Evolutionary conservation across 2,888 invertebrate genomes (phyloP).

Genomic region (Chloromyia formosa): DNA sequence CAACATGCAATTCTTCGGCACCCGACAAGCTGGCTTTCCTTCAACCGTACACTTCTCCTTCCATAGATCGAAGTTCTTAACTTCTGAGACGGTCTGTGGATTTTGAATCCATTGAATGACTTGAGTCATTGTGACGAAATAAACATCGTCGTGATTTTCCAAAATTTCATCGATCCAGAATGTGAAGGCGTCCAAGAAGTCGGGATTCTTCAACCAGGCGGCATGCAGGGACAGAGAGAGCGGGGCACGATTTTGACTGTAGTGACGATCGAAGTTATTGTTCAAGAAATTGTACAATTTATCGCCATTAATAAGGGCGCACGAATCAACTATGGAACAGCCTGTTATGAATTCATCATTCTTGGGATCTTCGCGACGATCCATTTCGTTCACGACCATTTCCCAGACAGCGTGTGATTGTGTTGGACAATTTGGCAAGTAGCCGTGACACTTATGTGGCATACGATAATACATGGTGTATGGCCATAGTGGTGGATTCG

Average conservation of each 20-base stretch:
- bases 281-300: conserved; percentile 94
- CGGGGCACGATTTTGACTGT: conserved; percentile 89
- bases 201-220: conserved; percentile 92
- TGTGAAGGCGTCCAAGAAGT: conserved; percentile 89
- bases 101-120: conserved; percentile 96
- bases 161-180: conserved; percentile 93
- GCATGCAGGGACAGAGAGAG: conserved; percentile 92
- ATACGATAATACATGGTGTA: conserved; percentile 98
- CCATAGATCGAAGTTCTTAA: conserved; percentile 94
- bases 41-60: conserved; percentile 93
- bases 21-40: conserved; percentile 83
- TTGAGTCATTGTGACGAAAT: conserved; percentile 95
- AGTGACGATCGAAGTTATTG: conserved; percentile 92
- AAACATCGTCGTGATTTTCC: conserved; percentile 87
- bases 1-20: conserved; percentile 89
- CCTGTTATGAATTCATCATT: conserved; percentile 90
- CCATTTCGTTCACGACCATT: conserved; percentile 94
- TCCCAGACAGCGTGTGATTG: conserved; percentile 95
- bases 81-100: conserved; percentile 82
- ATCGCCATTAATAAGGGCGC: conserved; percentile 89
- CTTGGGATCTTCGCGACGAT: conserved; percentile 88
- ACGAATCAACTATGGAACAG: conserved; percentile 94
- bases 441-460: conserved; percentile 94
- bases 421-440: conserved; percentile 89
- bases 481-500: conserved; percentile 95